Evolutionary conservation across 2,113 vertebrate genomes (phyloP), one percentile per base, ranked within the genome.

Genomic region (Pelobates fuscus): DNA sequence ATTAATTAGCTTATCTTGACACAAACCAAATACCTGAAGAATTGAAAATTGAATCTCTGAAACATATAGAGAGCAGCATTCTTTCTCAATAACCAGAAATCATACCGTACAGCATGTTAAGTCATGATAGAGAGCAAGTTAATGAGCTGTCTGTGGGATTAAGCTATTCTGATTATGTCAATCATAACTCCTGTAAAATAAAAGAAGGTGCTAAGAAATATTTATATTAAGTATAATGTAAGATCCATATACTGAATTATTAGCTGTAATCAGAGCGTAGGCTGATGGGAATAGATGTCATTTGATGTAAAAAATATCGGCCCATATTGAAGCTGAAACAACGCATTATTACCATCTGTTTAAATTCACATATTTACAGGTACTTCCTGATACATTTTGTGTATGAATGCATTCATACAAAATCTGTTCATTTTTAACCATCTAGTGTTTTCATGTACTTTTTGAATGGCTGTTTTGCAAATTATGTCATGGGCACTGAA

Each of bases 61-160:
- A 49, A 49, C 4, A 10, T 37, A 37, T 5, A 37, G 32, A n/a
- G 37, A 44, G 32, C 18, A 32, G 24, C 54, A 54, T 21, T 70
- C 30, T 21, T 69, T 54, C 55, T 69, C 54, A 59, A 69, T 44
- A 43, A 32, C 54, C 68, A 20, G 24, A 54, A 59, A 44, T 70
- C 55, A 70, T 27, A 17, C 18, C 26, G 37, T 27, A 25, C 21
- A 25, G 29, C 17, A 27, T 70, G 68, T 37, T 60, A 43, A 58
- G 68, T 70, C 55, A 70, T 46, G 32, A 60, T 27, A 44, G 55
- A 64, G 62, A 59, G 17, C 6, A 29, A 11, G 55, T 60, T 70
- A 70, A 70, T 70, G 68, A 70, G 68, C 55, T 70, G 68, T 70
- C 68, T 70, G 55, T 44, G 30, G 68, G 68, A 59, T 70, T 59